phyloP scores from a whole-genome alignment of 2,797 vertebrate genomes.

The Passerculus sandwichensis region DNA sequence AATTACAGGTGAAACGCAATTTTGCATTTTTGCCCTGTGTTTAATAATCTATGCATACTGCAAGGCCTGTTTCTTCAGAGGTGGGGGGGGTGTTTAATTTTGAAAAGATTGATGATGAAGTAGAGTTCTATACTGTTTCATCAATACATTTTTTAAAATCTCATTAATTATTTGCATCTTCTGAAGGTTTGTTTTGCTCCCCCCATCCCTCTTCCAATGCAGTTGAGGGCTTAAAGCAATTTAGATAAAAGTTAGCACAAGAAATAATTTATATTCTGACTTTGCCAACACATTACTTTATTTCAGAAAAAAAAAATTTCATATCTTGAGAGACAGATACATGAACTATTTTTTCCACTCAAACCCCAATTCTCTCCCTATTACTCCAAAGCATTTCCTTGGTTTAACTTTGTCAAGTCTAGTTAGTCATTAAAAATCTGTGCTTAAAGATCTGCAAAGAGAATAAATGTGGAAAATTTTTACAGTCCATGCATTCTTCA shows the following conservation, averaged over 20 bases:
- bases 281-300: background rate
- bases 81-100: background rate
- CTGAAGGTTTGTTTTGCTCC: background rate
- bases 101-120: constrained; percentile 18
- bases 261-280: constrained; percentile 47
- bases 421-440: background rate
- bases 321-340: background rate
- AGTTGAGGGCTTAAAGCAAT: constrained; percentile 30
- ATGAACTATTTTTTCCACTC: constrained; percentile 15
- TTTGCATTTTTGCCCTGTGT: background rate
- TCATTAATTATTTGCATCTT: constrained; percentile 64
- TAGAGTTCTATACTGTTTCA: background rate
- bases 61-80: background rate
- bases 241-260: background rate
- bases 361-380: background rate
- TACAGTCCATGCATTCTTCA: background rate
- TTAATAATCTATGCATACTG: background rate
- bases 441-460: background rate
- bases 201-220: background rate
- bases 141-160: background rate
- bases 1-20: background rate
- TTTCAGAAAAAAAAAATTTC: background rate
- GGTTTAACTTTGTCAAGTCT: background rate
- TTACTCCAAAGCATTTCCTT: background rate
- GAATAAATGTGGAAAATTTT: background rate